Evolutionary conservation across 1,140 invertebrate species (phyloP).

Genomic region (Cotesia glomerata): DNA sequence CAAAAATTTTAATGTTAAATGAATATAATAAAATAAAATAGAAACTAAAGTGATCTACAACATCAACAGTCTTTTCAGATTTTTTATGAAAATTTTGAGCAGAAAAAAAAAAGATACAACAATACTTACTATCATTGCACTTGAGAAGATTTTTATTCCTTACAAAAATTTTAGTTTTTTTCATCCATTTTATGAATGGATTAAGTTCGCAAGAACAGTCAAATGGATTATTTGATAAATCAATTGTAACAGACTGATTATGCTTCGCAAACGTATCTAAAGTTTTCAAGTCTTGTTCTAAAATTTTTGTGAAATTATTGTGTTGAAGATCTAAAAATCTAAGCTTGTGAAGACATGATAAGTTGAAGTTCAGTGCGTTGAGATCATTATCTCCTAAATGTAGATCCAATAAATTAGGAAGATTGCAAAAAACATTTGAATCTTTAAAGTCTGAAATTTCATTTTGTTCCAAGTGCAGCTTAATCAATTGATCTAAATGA

Average conservation of each 20-base stretch:
- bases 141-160: constrained; percentile 65
- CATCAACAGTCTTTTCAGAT: no score
- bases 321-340: constrained; percentile 74
- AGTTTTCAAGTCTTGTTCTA: constrained; percentile 65
- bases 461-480: constrained; percentile 81
- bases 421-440: constrained; percentile 72
- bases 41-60: no score
- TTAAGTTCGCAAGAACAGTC: constrained; percentile 71
- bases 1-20: no score
- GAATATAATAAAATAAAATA: no score
- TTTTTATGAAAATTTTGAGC: no score
- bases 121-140: constrained; percentile 55
- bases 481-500: constrained; percentile 71
- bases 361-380: constrained; percentile 70
- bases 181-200: constrained; percentile 71
- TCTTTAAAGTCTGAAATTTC: constrained; percentile 75
- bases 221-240: constrained; percentile 74
- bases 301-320: constrained; percentile 71
- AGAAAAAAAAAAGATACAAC: no score
- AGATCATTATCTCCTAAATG: constrained; percentile 74
- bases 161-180: constrained; percentile 68
- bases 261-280: constrained; percentile 68
- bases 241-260: constrained; percentile 68
- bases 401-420: constrained; percentile 72
- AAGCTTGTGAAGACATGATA: constrained; percentile 72